Percentiles rank a stretch among this genome's conserved stretches.
These are phyloP conservation scores for Drosophila kurseongensis DNA, from an alignment of 1,140 invertebrate species.

Conservation along the genomic window DNA sequence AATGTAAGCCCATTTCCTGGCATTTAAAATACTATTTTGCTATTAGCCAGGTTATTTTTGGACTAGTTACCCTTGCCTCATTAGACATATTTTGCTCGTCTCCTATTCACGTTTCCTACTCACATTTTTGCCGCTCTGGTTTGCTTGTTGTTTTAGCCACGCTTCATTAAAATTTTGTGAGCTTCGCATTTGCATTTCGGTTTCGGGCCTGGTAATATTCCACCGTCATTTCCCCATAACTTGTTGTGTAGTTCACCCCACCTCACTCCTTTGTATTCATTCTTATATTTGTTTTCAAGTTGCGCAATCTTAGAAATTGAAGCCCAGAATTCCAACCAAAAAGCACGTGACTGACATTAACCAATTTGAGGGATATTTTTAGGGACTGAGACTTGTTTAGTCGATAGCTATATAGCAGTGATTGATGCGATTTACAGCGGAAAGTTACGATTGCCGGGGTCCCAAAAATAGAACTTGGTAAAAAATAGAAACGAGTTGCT, in stretches of 20 bases:
- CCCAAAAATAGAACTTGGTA: constrained; percentile 23
- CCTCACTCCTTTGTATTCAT: no score
- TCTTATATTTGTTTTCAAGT: constrained; percentile 5
- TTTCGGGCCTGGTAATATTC: constrained; percentile 52
- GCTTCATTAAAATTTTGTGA: constrained; percentile 49
- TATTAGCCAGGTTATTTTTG: constrained; percentile 1
- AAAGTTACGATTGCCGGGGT: constrained; percentile 10
- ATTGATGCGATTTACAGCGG: constrained; percentile 38
- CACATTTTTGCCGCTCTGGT: constrained; percentile 5
- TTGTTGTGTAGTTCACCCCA: constrained; percentile 18
- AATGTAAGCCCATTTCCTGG: constrained; percentile 31
- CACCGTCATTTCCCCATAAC: constrained; percentile 50
- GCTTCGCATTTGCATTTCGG: constrained; percentile 61
- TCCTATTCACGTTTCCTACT: neutral
- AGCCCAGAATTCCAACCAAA: neutral
- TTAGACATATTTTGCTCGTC: neutral
- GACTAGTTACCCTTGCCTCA: neutral
- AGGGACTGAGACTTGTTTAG: constrained; percentile 38
- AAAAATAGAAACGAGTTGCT: constrained; percentile 2
- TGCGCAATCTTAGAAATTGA: constrained; percentile 41
- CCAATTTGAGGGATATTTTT: constrained; percentile 19
- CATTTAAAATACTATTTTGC: neutral
- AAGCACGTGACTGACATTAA: constrained; percentile 69
- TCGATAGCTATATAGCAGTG: constrained; percentile 33
- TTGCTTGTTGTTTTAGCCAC: constrained; percentile 10